Evolutionary conservation across 2,888 invertebrate species (phyloP), one percentile per base, ranked within the genome.

Genomic region (Tetranychus piercei): DNA sequence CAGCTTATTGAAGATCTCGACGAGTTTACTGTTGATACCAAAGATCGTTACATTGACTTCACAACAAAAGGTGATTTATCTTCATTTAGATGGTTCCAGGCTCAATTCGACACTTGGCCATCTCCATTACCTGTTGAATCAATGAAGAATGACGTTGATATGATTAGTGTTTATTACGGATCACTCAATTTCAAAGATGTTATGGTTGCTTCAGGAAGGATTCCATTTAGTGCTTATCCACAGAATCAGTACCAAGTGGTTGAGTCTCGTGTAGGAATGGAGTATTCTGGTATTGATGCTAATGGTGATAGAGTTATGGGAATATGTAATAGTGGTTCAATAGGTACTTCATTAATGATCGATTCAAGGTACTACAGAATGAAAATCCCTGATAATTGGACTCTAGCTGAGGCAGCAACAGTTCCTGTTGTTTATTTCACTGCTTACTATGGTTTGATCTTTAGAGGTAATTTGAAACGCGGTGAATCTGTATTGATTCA

Each of bases 191-290:
- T 97, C 90, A 88, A 96, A 79, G 97, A 97, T 84, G 88, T 97
- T 79, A 97, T 97, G 96, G 69, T 97, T 81, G 95, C 96, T 44
- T 93, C 93, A 44, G 97, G 96, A 79, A 94, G 95, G 84, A 86
- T 97, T 77, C 92, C 96, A 74, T 93, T 94, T 44, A 96, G 97
- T 85, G 94, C 96, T 72, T 87, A 97, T 76, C 96, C 97, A 18
- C 93, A 92, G 75, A 73, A 77, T 66, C 83, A 84, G 23, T 81
- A 81, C 70, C 55, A 55, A 15, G 3, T 55, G 15, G 86, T 90
- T 85, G 96, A 97, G 79, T 77, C 77, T 70, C 22, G 76, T 15
- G 43, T 79, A 9, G 79, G 79, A 8, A 65, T 77, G 18, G 79
- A 79, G 75, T 79, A 77, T 75, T 65, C 79, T 8, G 84, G 84